Evolutionary conservation across 1,140 invertebrate genomes (phyloP), one percentile per base, ranked within the genome.

Genomic region (Achatina immaculata): DNA sequence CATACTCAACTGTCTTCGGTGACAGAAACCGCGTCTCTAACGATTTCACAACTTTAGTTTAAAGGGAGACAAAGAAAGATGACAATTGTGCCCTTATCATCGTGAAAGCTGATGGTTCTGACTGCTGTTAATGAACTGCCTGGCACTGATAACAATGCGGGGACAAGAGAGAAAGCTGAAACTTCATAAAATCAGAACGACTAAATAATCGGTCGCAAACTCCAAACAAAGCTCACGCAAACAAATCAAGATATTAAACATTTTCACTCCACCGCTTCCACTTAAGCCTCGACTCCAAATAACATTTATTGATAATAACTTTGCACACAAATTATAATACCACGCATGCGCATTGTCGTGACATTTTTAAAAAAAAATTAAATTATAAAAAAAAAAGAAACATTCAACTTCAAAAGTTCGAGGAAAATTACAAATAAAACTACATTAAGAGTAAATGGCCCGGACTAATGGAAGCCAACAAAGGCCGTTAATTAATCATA

Each of bases 401-500:
- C 42, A 4, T 40, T 42, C 68, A 40, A 42, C 40, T 69, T 40
- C 14, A 43, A 69, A 28, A 40, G 36, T 40, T n/a, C 68, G 68
- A 31, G 11, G 2, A 69, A 40, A 69, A 43, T 43, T 7, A 69
- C 40, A 69, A 69, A 69, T n/a, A 43, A 43, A 68, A 69, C 24
- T 43, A 28, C 36, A 69, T 42, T 69, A 42, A 43, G 38, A 40
- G 68, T 62, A 31, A 14, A 28, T 38, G 24, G n/a, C 38, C 4
- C 6, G n/a, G 42, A 48, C 71, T 73, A 73, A 73, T 73, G 71
- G 71, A 73, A 45, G 43, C 16, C 71, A 28, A 73, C 68, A 48
- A 43, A n/a, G 42, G n/a, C 48, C 42, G 48, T 51, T 73, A 73
- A 73, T 73, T 73, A 73, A 73, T 73, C 71, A 73, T 73, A 73